phyloP scores from a whole-genome alignment of 2,113 vertebrate species.

The Cephalopterus ornatus region DNA sequence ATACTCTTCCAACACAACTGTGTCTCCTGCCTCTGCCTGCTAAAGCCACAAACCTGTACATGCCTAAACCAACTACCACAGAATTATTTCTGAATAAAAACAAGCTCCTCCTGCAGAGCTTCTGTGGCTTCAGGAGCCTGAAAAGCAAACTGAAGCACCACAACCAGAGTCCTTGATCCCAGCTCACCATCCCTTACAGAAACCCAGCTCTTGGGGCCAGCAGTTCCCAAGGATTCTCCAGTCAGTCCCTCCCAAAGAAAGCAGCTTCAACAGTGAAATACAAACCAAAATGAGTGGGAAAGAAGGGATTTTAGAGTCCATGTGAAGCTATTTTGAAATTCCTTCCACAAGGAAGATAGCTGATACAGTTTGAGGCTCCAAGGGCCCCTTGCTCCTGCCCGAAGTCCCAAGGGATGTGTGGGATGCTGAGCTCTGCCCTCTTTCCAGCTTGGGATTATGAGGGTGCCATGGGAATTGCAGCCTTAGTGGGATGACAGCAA shows the following conservation, averaged over 20 bases:
- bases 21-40: neutral
- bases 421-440: neutral
- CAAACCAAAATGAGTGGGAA: neutral
- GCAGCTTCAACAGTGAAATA: neutral
- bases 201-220: rapidly evolving
- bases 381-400: neutral
- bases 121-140: neutral
- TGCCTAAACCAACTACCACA: neutral
- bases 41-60: neutral
- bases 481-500: neutral
- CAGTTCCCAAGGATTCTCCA: neutral
- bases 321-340: neutral
- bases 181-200: neutral
- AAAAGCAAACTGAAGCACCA: rapidly evolving
- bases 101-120: neutral
- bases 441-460: neutral
- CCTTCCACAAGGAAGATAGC: neutral
- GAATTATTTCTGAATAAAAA: neutral
- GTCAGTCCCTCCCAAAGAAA: neutral
- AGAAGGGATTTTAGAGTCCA: neutral
- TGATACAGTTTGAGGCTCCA: rapidly evolving
- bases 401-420: neutral
- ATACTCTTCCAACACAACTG: neutral
- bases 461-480: neutral
- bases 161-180: neutral